A percentile compares a stretch with the other conserved stretches of the same genome.
Conservation (phyloP, 2,797 vertebrate genomes). For the Pseudotriccus pelzelni region DNA sequence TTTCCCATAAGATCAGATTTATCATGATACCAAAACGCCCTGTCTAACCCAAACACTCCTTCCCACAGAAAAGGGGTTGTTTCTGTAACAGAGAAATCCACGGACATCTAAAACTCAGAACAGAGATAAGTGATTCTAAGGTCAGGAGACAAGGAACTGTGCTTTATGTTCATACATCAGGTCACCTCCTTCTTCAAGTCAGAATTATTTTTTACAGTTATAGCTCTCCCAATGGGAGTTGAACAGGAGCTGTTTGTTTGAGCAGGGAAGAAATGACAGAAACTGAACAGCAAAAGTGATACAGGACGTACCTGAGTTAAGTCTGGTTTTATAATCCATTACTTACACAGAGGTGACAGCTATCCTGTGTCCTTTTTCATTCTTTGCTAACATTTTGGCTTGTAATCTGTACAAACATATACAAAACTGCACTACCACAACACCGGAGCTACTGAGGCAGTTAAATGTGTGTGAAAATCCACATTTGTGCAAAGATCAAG, state of each 20-base stretch:
- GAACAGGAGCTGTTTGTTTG: not conserved
- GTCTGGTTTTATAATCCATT: not conserved
- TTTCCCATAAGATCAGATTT: not conserved
- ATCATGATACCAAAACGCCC: not conserved
- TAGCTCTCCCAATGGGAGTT: not conserved
- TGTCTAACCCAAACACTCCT: not conserved
- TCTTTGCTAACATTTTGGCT: not conserved
- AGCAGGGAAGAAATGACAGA: not conserved
- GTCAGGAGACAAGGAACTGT: not conserved
- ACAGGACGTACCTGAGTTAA: not conserved
- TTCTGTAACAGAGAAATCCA: not conserved
- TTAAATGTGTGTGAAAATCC: not conserved
- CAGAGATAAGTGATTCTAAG: not conserved
- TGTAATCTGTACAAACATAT: not conserved
- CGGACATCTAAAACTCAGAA: not conserved
- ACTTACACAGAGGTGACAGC: not conserved
- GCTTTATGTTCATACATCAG: not conserved
- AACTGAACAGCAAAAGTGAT: not conserved
- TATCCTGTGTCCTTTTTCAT: not conserved
- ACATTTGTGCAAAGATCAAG: not conserved
- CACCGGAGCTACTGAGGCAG: not conserved
- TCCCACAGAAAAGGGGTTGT: not conserved
- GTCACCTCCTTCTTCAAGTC: not conserved
- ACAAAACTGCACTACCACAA: not conserved
- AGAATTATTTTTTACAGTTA: not conserved